A percentile compares a stretch with the other conserved stretches of the same genome.
Evolutionary conservation across 2,797 vertebrate species (phyloP).

Genomic region (Myotis pilosus): DNA sequence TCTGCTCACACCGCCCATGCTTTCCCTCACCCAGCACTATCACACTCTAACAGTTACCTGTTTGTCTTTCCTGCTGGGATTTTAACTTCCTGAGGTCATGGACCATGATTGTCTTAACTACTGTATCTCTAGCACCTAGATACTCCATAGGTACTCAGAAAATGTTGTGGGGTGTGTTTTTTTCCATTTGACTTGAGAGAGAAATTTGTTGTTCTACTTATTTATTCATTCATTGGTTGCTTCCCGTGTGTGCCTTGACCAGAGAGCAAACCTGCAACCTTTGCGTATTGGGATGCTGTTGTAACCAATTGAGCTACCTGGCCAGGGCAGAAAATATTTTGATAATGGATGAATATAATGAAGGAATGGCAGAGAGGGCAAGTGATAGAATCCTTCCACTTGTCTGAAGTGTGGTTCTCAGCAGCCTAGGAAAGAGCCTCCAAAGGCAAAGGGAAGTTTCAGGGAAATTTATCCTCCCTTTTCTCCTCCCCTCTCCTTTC

Average conservation of each 20-base stretch:
- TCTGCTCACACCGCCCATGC: not conserved
- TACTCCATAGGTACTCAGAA: slow-evolving; percentile 4
- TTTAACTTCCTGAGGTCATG: slow-evolving; percentile 24
- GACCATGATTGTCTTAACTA: not conserved
- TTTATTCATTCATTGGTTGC: not conserved
- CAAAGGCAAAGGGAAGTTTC: not conserved
- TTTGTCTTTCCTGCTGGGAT: slow-evolving; percentile 16
- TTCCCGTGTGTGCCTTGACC: not conserved
- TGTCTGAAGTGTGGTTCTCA: not conserved
- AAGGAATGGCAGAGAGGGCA: slow-evolving; percentile 11
- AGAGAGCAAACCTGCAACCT: not conserved
- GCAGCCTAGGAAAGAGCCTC: not conserved
- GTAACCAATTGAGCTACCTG: not conserved
- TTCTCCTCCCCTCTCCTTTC: not conserved
- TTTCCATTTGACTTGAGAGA: not conserved
- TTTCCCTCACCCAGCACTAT: not conserved
- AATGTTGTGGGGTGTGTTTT: not conserved
- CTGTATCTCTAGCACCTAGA: not conserved
- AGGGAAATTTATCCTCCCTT: not conserved
- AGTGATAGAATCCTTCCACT: not conserved
- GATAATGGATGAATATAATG: slow-evolving; percentile 26
- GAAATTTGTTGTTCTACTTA: not conserved
- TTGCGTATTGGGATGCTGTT: not conserved
- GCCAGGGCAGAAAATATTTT: not conserved
- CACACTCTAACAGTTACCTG: not conserved